Percentiles rank a stretch among this genome's conserved stretches.
These are phyloP conservation scores for Drosophila ananassae DNA, from an alignment of 1,140 invertebrate genomes.

Conservation along the genomic window DNA sequence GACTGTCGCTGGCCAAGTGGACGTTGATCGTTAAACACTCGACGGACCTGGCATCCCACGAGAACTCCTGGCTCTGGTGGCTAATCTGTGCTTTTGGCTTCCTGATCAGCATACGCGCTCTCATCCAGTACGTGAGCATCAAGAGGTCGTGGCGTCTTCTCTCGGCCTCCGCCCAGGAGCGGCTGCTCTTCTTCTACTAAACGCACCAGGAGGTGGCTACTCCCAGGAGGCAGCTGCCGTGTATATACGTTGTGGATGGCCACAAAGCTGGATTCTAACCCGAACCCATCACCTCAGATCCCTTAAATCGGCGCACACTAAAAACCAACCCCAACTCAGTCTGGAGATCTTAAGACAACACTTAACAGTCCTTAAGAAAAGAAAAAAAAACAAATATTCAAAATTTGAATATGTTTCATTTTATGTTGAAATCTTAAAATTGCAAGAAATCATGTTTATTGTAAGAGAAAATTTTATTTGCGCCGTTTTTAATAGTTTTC, in stretches of 20 bases:
- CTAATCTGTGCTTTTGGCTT: constrained; percentile 95
- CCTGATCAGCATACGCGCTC: constrained; percentile 93
- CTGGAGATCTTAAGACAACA: neutral
- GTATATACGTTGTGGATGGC: constrained; percentile 65
- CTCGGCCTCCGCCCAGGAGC: constrained; percentile 93
- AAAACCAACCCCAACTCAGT: constrained; percentile 4
- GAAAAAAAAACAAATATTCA: neutral
- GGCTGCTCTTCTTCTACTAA: constrained; percentile 94
- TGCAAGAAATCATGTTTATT: neutral
- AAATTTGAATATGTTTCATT: neutral
- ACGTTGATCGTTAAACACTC: constrained; percentile 96
- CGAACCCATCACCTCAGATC: constrained; percentile 30
- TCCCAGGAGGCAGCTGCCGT: constrained; percentile 30
- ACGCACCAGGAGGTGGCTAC: constrained; percentile 31
- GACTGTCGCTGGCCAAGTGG: constrained; percentile 96
- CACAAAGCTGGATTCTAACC: constrained; percentile 27
- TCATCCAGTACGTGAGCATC: constrained; percentile 95
- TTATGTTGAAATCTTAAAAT: neutral
- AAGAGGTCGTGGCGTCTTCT: constrained; percentile 94
- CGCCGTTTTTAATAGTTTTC: neutral
- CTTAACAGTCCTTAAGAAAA: neutral
- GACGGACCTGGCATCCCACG: constrained; percentile 92
- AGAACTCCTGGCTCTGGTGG: constrained; percentile 96
- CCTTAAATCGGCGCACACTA: constrained; percentile 16
- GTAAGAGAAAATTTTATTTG: neutral